These are phyloP conservation scores for Camponotus fellah DNA, from an alignment of 2,888 invertebrate genomes.

Conservation along the genomic window DNA sequence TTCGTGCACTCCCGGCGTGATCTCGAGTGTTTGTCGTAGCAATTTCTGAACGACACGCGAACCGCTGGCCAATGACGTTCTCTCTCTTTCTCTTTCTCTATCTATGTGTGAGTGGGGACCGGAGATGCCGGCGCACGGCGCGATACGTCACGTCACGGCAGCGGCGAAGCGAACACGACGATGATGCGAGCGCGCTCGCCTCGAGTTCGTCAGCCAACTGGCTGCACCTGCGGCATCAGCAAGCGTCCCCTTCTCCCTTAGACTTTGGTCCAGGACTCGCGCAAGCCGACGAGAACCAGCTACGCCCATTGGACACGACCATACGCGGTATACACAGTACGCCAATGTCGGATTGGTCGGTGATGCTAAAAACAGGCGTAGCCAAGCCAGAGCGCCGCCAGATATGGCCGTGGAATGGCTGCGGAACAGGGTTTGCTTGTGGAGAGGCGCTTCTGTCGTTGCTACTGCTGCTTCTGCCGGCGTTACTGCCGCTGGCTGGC, in stretches of 20 bases:
- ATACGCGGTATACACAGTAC: slow-evolving; percentile 63
- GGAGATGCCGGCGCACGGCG: slow-evolving; percentile 22
- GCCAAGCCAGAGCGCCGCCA: slow-evolving; percentile 71
- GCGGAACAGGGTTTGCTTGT: slow-evolving; percentile 67
- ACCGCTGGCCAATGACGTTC: slow-evolving; percentile 36
- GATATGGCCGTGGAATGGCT: slow-evolving; percentile 83
- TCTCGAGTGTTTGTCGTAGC: slow-evolving; percentile 20
- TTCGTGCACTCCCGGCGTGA: slow-evolving; percentile 26
- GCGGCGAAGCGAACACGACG: slow-evolving; percentile 64
- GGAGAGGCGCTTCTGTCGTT: slow-evolving; percentile 69
- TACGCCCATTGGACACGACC: slow-evolving; percentile 76
- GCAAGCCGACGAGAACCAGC: slow-evolving; percentile 64
- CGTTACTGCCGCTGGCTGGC: slow-evolving; percentile 71
- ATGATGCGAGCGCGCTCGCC: slow-evolving; percentile 80
- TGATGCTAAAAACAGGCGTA: slow-evolving; percentile 71
- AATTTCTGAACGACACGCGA: slow-evolving; percentile 42
- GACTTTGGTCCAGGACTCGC: slow-evolving; percentile 54
- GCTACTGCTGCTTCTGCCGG: slow-evolving; percentile 70
- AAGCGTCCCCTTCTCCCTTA: slow-evolving; percentile 73
- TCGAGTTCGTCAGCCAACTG: slow-evolving; percentile 85
- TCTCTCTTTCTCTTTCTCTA: slow-evolving; percentile 9
- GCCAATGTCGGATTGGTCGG: slow-evolving; percentile 72
- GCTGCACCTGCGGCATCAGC: slow-evolving; percentile 81
- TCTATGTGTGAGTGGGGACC: slow-evolving; percentile 25
- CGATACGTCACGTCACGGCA: slow-evolving; percentile 46